Evolutionary conservation across 2,797 vertebrate genomes (phyloP).

Genomic region (Gobionotothen gibberifrons): DNA sequence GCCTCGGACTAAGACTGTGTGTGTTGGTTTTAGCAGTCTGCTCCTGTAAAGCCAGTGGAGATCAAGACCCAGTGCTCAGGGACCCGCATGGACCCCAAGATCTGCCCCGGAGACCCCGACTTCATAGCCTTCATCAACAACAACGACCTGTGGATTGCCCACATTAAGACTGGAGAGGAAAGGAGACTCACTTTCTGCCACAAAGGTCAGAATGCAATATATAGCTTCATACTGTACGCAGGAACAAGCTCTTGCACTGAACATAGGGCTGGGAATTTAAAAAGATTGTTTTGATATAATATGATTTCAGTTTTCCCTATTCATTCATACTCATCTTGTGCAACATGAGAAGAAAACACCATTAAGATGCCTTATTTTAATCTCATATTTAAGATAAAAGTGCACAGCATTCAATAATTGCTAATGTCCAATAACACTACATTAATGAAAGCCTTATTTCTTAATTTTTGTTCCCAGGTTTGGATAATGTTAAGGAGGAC

Average conservation of each 20-base stretch:
- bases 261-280: not conserved
- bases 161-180: conserved; percentile 89
- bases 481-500: conserved; percentile 93
- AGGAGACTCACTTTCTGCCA: conserved; percentile 84
- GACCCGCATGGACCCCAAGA: conserved; percentile 98
- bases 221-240: not conserved
- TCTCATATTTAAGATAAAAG: not conserved
- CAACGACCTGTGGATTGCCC: conserved; percentile 95
- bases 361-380: not conserved
- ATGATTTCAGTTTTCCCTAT: not conserved
- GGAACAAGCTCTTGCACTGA: not conserved
- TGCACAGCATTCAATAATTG: not conserved
- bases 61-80: conserved; percentile 96
- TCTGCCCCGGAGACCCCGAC: conserved; percentile 91
- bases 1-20: conserved; percentile 43
- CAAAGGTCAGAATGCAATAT: conserved; percentile 74
- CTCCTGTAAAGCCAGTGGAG: conserved; percentile 94
- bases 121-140: conserved; percentile 98
- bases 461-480: conserved; percentile 76
- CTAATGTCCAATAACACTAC: not conserved
- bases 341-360: not conserved
- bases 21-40: conserved; percentile 82
- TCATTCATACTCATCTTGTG: not conserved
- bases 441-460: not conserved
- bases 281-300: not conserved